Percentiles rank a stretch among this genome's conserved stretches.
Conservation (phyloP, 2,888 invertebrate species). For the Ametastegia equiseti region DNA sequence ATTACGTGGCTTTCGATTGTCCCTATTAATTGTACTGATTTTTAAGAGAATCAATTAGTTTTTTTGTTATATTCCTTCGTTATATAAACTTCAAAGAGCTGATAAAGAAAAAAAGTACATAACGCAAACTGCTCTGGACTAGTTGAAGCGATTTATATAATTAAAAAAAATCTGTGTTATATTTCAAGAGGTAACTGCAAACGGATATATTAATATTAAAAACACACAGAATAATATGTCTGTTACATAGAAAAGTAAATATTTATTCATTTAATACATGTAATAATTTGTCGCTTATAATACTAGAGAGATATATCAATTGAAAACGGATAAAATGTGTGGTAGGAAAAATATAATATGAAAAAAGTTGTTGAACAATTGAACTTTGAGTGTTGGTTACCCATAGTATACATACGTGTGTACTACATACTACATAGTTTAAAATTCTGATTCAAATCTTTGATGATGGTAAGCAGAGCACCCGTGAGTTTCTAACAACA, state of each 20-base stretch:
- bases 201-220: not conserved
- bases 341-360: constrained; percentile 29
- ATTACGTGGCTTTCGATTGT: not conserved
- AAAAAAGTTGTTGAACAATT: constrained; percentile 36
- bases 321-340: constrained; percentile 9
- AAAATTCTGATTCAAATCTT: constrained; percentile 66
- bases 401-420: no score
- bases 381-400: constrained; percentile 20
- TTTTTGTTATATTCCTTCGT: not conserved
- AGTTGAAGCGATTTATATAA: constrained; percentile 1
- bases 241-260: constrained; percentile 67
- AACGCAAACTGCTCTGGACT: not conserved
- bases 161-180: not conserved
- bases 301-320: not conserved
- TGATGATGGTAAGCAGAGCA: constrained; percentile 79
- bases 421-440: no score
- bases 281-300: constrained; percentile 52
- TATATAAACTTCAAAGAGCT: no score
- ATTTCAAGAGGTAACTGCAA: not conserved
- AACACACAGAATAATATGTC: not conserved
- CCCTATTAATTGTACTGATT: not conserved
- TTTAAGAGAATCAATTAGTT: not conserved
- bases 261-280: constrained; percentile 64
- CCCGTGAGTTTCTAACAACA: constrained; percentile 82
- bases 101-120: not conserved